These are phyloP conservation scores for Cervus canadensis DNA, from an alignment of 2,113 vertebrate species.

Conservation along the genomic window DNA sequence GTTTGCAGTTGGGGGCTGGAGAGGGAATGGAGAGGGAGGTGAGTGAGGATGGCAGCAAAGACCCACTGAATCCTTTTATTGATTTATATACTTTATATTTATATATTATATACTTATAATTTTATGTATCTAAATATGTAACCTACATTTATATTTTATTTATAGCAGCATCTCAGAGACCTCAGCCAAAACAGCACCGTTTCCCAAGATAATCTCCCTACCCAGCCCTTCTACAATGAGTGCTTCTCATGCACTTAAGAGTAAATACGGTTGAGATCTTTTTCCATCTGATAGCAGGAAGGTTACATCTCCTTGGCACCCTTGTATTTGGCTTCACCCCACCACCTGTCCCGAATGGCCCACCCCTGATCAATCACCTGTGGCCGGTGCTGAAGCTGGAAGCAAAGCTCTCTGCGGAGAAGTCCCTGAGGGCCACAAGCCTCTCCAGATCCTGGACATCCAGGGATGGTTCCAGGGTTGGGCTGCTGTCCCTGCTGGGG, in stretches of 20 bases:
- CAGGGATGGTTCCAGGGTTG: constrained; percentile 11
- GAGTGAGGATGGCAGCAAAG: neutral
- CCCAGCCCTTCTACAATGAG: neutral
- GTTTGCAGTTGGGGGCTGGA: neutral
- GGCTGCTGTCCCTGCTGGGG: neutral
- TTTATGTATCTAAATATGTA: neutral
- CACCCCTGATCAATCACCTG: constrained; percentile 30
- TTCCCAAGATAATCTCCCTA: neutral
- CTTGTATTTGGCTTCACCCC: neutral
- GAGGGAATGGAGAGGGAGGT: too few species aligned
- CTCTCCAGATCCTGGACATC: neutral
- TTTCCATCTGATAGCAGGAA: neutral
- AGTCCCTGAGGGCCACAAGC: rapidly evolving
- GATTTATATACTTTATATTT: neutral
- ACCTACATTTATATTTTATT: neutral
- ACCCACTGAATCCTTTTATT: neutral
- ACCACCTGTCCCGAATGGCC: neutral
- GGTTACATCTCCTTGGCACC: neutral
- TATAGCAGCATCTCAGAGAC: neutral
- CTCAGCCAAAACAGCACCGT: neutral
- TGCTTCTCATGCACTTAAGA: neutral
- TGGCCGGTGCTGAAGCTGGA: constrained; percentile 25
- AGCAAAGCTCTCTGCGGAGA: neutral
- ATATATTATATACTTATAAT: neutral
- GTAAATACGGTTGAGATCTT: neutral